Conservation (phyloP, 2,888 invertebrate genomes). For the Matsumyia berberina region DNA sequence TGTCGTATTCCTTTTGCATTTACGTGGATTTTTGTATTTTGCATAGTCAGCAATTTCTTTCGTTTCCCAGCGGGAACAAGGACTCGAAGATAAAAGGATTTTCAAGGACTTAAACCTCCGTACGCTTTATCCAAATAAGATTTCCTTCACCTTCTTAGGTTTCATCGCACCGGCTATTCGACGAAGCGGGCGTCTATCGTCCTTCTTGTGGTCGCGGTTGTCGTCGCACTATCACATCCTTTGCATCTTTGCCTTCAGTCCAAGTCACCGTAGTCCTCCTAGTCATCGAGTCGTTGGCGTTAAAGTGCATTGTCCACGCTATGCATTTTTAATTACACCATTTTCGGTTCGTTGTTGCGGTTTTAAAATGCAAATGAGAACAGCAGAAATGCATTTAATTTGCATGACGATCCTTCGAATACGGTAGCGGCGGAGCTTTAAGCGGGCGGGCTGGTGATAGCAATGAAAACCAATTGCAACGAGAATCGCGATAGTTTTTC, state of each 20-base stretch:
- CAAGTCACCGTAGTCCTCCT: conserved; percentile 1
- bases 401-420: conserved; percentile 78
- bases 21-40: conserved; percentile 61
- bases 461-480: conserved; percentile 59
- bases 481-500: conserved; percentile 51
- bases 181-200: conserved; percentile 13
- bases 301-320: conserved; percentile 70
- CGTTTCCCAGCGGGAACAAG: conserved; percentile 32
- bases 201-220: conserved; percentile 54
- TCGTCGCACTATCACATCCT: conserved; percentile 57
- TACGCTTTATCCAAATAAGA: conserved; percentile 69
- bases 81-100: conserved; percentile 67
- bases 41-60: conserved; percentile 57
- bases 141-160: conserved; percentile 62
- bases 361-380: conserved; percentile 79
- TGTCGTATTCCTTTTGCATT: conserved; percentile 43
- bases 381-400: conserved; percentile 80
- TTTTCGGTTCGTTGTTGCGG: conserved; percentile 70
- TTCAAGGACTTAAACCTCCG: conserved; percentile 66
- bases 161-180: conserved; percentile 27
- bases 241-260: conserved; percentile 32
- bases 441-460: conserved; percentile 39
- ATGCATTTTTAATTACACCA: conserved; percentile 75
- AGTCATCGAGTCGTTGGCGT: conserved; percentile 29
- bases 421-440: neutral